Evolutionary conservation across 1,140 invertebrate species (phyloP), one percentile per base, ranked within the genome.

Genomic region (Drosophila ohnishii): DNA sequence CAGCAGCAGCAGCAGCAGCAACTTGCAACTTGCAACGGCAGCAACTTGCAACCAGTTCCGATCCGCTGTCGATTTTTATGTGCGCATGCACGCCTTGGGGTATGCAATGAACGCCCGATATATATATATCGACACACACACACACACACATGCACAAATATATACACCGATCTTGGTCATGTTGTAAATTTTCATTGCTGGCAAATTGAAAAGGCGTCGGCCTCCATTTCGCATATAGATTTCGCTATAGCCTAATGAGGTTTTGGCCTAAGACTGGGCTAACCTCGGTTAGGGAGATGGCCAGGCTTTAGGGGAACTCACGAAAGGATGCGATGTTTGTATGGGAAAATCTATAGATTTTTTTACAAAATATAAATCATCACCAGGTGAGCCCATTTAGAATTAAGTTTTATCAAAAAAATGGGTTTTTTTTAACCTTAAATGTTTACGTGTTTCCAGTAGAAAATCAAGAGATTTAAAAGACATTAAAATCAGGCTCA

Each of bases 51-150:
- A 75, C 74, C 64, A 59, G 69, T 66, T 59, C 80, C 57, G 73
- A 62, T 70, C 44, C 80, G 78, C 82, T 90, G 87, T 90, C 87
- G 87, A 90, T 87, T 90, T 90, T 90, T 90, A 90, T 90, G 88
- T 90, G 88, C 88, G 88, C 88, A 84, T 88, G 80, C 80, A 88
- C 88, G 88, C 88, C 88, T 77, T 64, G 70, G 84, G 88, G 73
- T 90, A 90, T 88, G 88, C 88, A 90, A 90, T 65, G 72, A 60
- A 69, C 61, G 47, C 44, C 37, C 39, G 59, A 61, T 57, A 61
- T 64, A 63, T 10, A 53, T 13, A 34, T 16, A 19, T 32, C 4
- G 3, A 16, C 8, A 1, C 3, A 11, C 22, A 40, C n/a, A 55
- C 7, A 35, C 1, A 22, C 0, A 25, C 19, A 19, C 19, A 19